Percentiles rank a stretch among this genome's conserved stretches.
phyloP scores from a whole-genome alignment of 2,113 vertebrate species.

The Seriola aureovittata region DNA sequence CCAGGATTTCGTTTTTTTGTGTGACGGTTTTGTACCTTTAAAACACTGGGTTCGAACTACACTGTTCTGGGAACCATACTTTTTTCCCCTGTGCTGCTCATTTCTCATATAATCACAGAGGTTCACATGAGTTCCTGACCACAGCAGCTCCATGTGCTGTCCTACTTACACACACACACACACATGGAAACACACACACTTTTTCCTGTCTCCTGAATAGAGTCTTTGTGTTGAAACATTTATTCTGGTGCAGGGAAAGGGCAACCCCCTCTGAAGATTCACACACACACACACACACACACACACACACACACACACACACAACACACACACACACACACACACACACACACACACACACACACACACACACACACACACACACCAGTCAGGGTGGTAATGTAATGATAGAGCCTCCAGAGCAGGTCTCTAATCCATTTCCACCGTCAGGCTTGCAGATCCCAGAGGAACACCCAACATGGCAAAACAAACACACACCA shows the following conservation, averaged over 20 bases:
- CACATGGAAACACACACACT: constrained; percentile 32
- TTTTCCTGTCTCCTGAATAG: constrained; percentile 68
- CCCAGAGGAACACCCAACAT: constrained; percentile 70
- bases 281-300: constrained; percentile 9
- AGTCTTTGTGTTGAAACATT: constrained; percentile 75
- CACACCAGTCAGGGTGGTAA: constrained; percentile 43
- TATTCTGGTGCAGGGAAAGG: constrained; percentile 59
- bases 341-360: constrained; percentile 5
- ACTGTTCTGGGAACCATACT: constrained; percentile 13
- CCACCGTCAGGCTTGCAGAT: constrained; percentile 39
- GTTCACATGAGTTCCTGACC: constrained; percentile 50
- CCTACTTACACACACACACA: constrained; percentile 34
- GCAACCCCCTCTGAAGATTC: constrained; percentile 23
- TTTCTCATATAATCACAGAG: constrained; percentile 49
- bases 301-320: background rate
- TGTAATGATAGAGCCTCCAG: constrained; percentile 68
- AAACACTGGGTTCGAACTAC: background rate
- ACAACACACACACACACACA: background rate
- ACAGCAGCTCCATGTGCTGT: constrained; percentile 47
- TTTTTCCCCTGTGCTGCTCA: background rate
- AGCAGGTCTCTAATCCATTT: constrained; percentile 59
- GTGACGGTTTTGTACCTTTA: background rate
- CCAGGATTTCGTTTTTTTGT: background rate
- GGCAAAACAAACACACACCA: constrained; percentile 73
- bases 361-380: background rate